phyloP scores from a whole-genome alignment of 2,888 invertebrate species.

The Lymantria dispar region DNA sequence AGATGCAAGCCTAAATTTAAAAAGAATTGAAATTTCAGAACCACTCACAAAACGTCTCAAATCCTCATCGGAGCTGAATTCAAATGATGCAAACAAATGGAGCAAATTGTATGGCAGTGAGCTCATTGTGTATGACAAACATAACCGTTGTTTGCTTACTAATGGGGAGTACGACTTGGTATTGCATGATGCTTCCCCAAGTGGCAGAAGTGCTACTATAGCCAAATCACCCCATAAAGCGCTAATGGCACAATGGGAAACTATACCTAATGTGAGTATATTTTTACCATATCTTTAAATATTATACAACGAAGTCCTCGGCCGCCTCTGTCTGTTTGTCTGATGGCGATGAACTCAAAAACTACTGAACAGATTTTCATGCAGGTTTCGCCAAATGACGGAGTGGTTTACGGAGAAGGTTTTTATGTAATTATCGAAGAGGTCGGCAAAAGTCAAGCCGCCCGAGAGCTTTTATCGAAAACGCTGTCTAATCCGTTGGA shows the following conservation, averaged over 20 bases:
- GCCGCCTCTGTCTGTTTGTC: too few species aligned
- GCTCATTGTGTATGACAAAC: slow-evolving; percentile 94
- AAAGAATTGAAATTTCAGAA: slow-evolving; percentile 61
- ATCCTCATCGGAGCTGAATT: slow-evolving; percentile 68
- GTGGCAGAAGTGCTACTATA: slow-evolving; percentile 75
- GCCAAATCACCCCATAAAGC: slow-evolving; percentile 76
- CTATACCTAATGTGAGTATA: slow-evolving; percentile 79
- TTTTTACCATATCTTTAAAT: too few species aligned
- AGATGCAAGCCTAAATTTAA: too few species aligned
- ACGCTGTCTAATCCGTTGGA: too few species aligned
- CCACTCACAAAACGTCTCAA: slow-evolving; percentile 88
- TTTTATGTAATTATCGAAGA: too few species aligned
- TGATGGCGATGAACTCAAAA: too few species aligned
- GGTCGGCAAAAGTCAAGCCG: too few species aligned
- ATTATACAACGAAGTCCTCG: too few species aligned
- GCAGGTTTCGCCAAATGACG: too few species aligned
- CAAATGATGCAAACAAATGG: slow-evolving; percentile 68
- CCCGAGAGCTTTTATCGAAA: too few species aligned
- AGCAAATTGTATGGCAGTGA: slow-evolving; percentile 88
- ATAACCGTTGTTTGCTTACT: slow-evolving; percentile 91
- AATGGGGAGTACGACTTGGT: slow-evolving; percentile 96
- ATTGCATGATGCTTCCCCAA: slow-evolving; percentile 89
- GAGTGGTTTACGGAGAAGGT: too few species aligned
- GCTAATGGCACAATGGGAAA: slow-evolving; percentile 82
- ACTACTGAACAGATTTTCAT: too few species aligned